Conservation (phyloP, 2,113 vertebrate species). For the Crotophaga sulcirostris region DNA sequence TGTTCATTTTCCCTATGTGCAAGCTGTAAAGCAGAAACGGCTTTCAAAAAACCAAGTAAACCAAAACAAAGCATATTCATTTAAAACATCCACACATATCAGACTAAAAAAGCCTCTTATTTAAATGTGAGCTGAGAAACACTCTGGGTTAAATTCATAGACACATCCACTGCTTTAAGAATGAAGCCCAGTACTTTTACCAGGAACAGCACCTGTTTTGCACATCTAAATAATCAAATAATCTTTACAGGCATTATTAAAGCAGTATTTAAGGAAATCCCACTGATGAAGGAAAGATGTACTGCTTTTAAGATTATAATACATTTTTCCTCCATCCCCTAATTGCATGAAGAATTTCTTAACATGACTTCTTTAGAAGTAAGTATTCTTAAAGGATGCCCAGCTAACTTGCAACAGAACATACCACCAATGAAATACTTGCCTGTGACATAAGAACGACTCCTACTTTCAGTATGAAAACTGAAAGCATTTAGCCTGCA, state of each 20-base stretch:
- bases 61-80: neutral
- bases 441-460: neutral
- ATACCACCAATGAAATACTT: neutral
- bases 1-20: neutral
- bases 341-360: neutral
- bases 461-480: conserved; percentile 2
- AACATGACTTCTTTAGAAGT: neutral
- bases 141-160: neutral
- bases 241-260: neutral
- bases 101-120: conserved; percentile 16
- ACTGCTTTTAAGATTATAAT: neutral
- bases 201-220: neutral
- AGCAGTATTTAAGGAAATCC: neutral
- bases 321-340: neutral
- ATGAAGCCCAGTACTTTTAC: neutral
- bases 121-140: conserved; percentile 26
- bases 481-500: conserved; percentile 26
- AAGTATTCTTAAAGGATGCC: neutral
- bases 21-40: neutral
- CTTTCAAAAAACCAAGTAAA: neutral
- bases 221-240: neutral
- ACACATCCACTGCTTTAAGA: conserved; percentile 1
- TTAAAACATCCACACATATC: conserved; percentile 4
- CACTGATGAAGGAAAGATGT: neutral
- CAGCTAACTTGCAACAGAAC: conserved; percentile 5